Evolutionary conservation across 2,797 vertebrate species (phyloP).

Genomic region (Acipenser transmontanus): DNA sequence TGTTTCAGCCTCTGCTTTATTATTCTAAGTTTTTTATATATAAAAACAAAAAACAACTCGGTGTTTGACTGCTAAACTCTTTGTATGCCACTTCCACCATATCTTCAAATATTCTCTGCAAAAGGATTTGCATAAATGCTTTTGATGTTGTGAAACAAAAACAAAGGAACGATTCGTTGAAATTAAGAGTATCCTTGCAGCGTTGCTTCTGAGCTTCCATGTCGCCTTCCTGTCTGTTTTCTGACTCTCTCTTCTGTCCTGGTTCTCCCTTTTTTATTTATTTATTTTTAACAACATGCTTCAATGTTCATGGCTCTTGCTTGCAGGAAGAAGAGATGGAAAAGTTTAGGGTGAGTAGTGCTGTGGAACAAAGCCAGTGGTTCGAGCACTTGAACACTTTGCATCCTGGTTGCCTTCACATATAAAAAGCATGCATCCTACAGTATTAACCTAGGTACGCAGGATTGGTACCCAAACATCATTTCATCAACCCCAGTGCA

Average conservation of each 20-base stretch:
- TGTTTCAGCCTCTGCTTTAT: too few species aligned
- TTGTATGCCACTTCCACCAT: too few species aligned
- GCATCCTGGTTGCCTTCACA: slow-evolving; percentile 65
- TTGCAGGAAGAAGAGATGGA: slow-evolving; percentile 99
- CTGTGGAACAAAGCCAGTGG: slow-evolving; percentile 44
- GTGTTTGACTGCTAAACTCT: too few species aligned
- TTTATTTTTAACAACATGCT: slow-evolving; percentile 67
- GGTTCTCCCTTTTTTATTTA: slow-evolving; percentile 48
- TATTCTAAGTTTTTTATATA: too few species aligned
- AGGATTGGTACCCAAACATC: not conserved
- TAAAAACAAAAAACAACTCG: too few species aligned
- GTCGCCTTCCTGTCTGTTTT: slow-evolving; percentile 49
- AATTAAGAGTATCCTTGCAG: too few species aligned
- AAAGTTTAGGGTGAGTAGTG: slow-evolving; percentile 97
- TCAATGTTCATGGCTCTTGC: slow-evolving; percentile 94
- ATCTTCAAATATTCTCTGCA: too few species aligned
- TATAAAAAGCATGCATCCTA: slow-evolving; percentile 57
- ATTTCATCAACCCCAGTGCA: too few species aligned
- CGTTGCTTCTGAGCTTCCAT: too few species aligned
- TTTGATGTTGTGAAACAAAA: too few species aligned
- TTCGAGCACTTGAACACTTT: slow-evolving; percentile 57
- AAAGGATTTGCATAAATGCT: too few species aligned
- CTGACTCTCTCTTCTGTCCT: slow-evolving; percentile 55
- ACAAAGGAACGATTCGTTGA: too few species aligned
- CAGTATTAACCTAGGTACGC: slow-evolving; percentile 53